Evolutionary conservation across 2,797 vertebrate genomes (phyloP).

Genomic region (Lates japonicus): DNA sequence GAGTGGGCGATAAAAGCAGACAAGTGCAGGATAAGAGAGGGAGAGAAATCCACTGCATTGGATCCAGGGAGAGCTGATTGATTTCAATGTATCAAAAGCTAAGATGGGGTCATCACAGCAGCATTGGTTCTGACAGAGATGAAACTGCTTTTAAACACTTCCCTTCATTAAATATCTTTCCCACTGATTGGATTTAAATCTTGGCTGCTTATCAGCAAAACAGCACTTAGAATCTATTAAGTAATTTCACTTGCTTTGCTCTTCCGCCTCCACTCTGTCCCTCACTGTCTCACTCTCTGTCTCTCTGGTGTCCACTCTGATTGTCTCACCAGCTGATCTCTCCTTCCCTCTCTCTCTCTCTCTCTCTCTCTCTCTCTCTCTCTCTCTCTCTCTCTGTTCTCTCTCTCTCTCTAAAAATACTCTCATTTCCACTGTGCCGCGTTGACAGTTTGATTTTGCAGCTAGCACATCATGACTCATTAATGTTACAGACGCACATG

Average conservation of each 20-base stretch:
- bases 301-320: slow-evolving; percentile 33
- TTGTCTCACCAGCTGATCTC: slow-evolving; percentile 16
- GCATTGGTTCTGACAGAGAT: slow-evolving; percentile 48
- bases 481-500: slow-evolving; percentile 45
- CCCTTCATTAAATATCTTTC: slow-evolving; percentile 58
- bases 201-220: slow-evolving; percentile 65
- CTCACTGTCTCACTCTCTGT: slow-evolving; percentile 9
- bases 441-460: slow-evolving; percentile 45
- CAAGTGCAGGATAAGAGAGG: not conserved
- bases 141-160: slow-evolving; percentile 62
- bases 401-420: slow-evolving; percentile 33
- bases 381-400: too few relatives aligned
- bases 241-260: slow-evolving; percentile 58
- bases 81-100: slow-evolving; percentile 46
- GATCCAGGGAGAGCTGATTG: slow-evolving; percentile 15
- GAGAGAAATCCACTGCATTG: not conserved
- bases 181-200: slow-evolving; percentile 67
- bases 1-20: not conserved
- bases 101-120: slow-evolving; percentile 39
- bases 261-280: slow-evolving; percentile 16
- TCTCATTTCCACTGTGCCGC: slow-evolving; percentile 30
- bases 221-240: slow-evolving; percentile 68
- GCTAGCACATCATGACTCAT: slow-evolving; percentile 60
- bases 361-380: too few relatives aligned
- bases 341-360: not conserved